These are phyloP conservation scores for Morpho deidamia DNA, from an alignment of 2,888 invertebrate species.

Conservation along the genomic window DNA sequence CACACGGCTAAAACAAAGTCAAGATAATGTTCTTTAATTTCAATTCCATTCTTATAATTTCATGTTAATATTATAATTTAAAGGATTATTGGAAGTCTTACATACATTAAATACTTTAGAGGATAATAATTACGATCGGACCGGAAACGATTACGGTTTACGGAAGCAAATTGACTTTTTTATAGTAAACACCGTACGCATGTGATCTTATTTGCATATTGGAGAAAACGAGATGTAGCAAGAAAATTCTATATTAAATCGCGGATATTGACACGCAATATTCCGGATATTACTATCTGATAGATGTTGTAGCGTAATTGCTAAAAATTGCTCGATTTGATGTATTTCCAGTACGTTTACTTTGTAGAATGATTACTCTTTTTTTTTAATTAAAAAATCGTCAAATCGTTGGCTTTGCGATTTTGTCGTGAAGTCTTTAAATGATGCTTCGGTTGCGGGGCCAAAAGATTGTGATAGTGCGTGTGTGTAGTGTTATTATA, in stretches of 20 bases:
- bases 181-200: background rate
- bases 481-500: no score
- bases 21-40: no score
- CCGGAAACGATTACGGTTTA: background rate
- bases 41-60: no score
- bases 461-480: no score
- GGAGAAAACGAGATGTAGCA: conserved; percentile 2
- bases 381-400: background rate
- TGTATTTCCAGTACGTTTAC: background rate
- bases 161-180: background rate
- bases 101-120: background rate
- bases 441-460: no score
- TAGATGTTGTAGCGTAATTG: background rate
- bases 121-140: background rate
- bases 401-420: no score
- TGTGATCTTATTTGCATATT: conserved; percentile 3
- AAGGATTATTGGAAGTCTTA: no score
- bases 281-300: conserved; percentile 7
- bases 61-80: no score
- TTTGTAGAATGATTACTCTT: no score
- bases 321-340: background rate
- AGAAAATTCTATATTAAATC: conserved; percentile 1
- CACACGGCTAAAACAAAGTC: no score
- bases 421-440: no score
- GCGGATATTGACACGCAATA: conserved; percentile 7